Base-by-base conservation (phyloP, 2,797 vertebrate genomes). In the Danio jaintianensis region DNA sequence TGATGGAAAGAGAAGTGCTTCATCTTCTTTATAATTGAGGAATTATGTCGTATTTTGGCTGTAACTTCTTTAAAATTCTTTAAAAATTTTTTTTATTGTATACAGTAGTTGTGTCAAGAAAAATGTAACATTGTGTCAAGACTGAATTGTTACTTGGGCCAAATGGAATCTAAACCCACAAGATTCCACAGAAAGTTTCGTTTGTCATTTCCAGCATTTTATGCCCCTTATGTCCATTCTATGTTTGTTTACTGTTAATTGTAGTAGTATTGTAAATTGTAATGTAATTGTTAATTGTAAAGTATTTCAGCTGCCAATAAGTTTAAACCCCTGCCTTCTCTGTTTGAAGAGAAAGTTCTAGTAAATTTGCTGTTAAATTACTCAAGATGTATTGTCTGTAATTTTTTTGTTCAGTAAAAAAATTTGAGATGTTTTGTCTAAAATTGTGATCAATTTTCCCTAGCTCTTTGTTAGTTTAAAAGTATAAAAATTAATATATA, bases 21-120 rank as follows among this genome's bases (percentile, higher is more conserved):
- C 71, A 64, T 82, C 6, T 61, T 79, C 43, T 64, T 52, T 75
- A 66, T 75, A 75, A 84, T 82, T 64, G 71, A 55, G 68, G 59
- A 22, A n/a, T 64, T 42, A 45, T 40, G 8, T 43, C 66, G 2
- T 68, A 36, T 48, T 9, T 36, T 11, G 66, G 5, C 7, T 50
- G 10, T 50, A 68, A 5, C 16, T 9, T 7, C 13, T 7, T 11
- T 20, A 7, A 52, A 55, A 20, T 55, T 8, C 16, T 63, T 42
- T 42, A 29, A 29, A 29, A 29, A 29, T 29, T 29, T 29, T 3
- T 7, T 66, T 66, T 66, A 10, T 48, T 68, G 20, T 48, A 50
- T 29, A 1, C 29, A 29, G 29, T 16, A 68, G 13, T 29, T 6
- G 0, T 67, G 13, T 29, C 29, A 13, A 29, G 20, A 48, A 67